Evolutionary conservation across 1,140 invertebrate species (phyloP).

Genomic region (Oedothorax gibbosus): DNA sequence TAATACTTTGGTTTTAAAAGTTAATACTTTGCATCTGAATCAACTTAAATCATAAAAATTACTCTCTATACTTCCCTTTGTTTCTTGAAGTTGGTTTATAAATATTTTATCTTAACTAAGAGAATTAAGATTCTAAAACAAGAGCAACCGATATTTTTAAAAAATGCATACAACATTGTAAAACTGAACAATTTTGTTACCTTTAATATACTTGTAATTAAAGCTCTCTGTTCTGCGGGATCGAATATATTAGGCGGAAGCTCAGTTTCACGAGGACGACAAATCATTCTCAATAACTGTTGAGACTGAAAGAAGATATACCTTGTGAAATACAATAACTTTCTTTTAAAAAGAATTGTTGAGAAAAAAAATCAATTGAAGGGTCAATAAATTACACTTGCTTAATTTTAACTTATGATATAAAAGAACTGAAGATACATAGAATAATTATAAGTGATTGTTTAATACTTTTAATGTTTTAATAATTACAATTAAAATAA

Average conservation of each 20-base stretch:
- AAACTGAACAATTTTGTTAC: slow-evolving; percentile 68
- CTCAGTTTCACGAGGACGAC: slow-evolving; percentile 87
- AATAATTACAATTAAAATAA: background rate
- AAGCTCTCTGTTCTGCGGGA: slow-evolving; percentile 67
- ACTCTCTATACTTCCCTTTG: no score
- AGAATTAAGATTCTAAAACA: no score
- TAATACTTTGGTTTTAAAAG: no score
- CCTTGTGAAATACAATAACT: background rate
- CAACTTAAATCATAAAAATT: no score
- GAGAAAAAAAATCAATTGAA: no score
- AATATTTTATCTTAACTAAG: no score
- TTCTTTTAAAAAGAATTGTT: background rate
- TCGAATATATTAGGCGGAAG: slow-evolving; percentile 72
- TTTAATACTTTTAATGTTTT: background rate
- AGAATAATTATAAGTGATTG: no score
- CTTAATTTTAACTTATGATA: no score
- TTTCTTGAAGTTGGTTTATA: no score
- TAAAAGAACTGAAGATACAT: no score
- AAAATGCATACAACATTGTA: background rate
- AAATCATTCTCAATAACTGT: slow-evolving; percentile 94
- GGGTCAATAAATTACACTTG: no score
- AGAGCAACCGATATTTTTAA: background rate
- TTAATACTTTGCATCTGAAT: no score
- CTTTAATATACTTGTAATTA: slow-evolving; percentile 79
- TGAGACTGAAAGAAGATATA: slow-evolving; percentile 73